phyloP scores from a whole-genome alignment of 1,140 invertebrate genomes.

The Drosophila ercepeae region DNA sequence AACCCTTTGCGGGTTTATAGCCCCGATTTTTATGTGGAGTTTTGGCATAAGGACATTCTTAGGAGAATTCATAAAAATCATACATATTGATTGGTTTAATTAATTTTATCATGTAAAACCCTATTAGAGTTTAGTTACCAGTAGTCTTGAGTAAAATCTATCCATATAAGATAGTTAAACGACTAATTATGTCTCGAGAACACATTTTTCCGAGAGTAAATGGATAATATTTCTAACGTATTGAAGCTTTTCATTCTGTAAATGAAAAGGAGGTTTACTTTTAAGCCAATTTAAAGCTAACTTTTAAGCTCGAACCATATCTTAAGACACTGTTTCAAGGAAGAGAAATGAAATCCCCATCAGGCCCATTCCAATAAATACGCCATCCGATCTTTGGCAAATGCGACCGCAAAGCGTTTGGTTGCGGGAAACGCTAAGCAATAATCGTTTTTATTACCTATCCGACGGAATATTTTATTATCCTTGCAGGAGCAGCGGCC shows the following conservation, averaged over 20 bases:
- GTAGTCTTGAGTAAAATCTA: too few relatives aligned
- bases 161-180: too few relatives aligned
- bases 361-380: constrained; percentile 22
- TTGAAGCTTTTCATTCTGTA: too few relatives aligned
- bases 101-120: neutral
- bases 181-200: too few relatives aligned
- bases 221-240: too few relatives aligned
- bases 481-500: constrained; percentile 8
- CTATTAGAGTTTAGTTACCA: too few relatives aligned
- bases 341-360: constrained; percentile 17
- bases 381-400: constrained; percentile 3
- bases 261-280: too few relatives aligned
- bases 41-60: neutral
- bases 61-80: neutral
- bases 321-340: neutral
- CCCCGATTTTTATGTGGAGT: neutral
- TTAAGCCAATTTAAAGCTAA: neutral
- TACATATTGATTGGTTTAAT: neutral
- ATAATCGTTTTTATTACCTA: constrained; percentile 76
- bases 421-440: constrained; percentile 49
- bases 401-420: constrained; percentile 42
- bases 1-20: neutral
- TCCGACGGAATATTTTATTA: constrained; percentile 72
- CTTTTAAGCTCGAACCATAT: neutral
- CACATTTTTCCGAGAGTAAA: too few relatives aligned